Evolutionary conservation across 2,888 invertebrate genomes (phyloP), one percentile per base, ranked within the genome.

Genomic region (Phengaris arion): DNA sequence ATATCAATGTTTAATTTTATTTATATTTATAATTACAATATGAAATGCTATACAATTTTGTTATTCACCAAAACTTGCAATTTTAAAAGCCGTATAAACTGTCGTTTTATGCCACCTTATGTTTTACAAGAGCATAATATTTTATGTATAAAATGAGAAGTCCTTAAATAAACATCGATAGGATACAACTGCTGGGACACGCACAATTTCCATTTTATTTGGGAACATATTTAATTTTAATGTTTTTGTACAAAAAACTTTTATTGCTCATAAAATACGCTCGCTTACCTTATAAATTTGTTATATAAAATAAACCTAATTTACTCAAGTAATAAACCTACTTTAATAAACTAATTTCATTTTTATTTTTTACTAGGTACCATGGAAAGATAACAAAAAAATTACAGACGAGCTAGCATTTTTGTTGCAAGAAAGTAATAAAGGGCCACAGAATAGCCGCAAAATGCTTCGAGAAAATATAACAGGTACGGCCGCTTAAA

Each of bases 261-360:
- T 64, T 10, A 64, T 64, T 64, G 10, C 22, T 3, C 10, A 35
- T 64, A 64, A 64, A 64, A 22, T 64, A 35, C 6, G 6, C 12
- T 35, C 6, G 6, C 12, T 35, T 12, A 64, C 12, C 12, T 48
- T 48, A 48, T 8, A 48, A 13, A 45, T 10, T 6, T 6, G 13
- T 45, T 59, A 22, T 22, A 59, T 59, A 22, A 64, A 35, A 64
- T 64, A n/a, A n/a, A n/a, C n/a, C n/a, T n/a, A n/a, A n/a, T n/a
- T n/a, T n/a, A n/a, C n/a, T 64, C 35, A 35, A 13, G 64, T 64
- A 64, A 35, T 64, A 64, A 64, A 64, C 64, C 64, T 45, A 45
- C 35, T 64, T 64, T 45, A 35, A 64, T 59, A 64, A 64, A 64
- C 45, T 35, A 10, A 64, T 12, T 59, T 22, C 9, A 59, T 22